A percentile compares a stretch with the other conserved stretches of the same genome.
phyloP scores from a whole-genome alignment of 2,888 invertebrate species.

The Drosophila nr. perissopoda region DNA sequence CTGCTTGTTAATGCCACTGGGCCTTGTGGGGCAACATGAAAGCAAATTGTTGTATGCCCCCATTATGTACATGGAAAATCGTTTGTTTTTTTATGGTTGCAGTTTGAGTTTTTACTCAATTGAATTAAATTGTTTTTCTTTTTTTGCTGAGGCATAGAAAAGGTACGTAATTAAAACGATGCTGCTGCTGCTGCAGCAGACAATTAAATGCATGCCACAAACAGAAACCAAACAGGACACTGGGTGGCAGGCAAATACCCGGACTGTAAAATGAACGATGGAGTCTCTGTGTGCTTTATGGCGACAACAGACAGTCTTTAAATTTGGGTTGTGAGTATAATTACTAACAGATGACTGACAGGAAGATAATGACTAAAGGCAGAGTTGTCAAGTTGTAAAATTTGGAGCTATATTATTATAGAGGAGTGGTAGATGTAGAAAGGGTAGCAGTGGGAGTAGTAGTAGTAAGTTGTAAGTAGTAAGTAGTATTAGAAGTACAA shows the following conservation, averaged over 20 bases:
- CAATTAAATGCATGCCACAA: constrained; percentile 75
- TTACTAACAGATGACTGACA: constrained; percentile 16
- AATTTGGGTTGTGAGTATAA: constrained; percentile 39
- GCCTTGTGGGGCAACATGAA: constrained; percentile 47
- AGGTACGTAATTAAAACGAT: constrained; percentile 77
- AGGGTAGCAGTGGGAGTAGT: too few species aligned
- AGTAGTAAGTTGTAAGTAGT: neutral
- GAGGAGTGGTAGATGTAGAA: neutral
- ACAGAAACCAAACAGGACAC: constrained; percentile 37
- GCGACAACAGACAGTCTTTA: constrained; percentile 55
- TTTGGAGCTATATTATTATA: constrained; percentile 12
- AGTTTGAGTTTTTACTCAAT: constrained; percentile 67
- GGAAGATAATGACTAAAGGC: constrained; percentile 28
- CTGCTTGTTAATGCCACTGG: constrained; percentile 36
- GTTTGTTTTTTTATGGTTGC: constrained; percentile 27
- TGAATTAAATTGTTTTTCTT: constrained; percentile 37
- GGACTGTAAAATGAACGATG: constrained; percentile 58
- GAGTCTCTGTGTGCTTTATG: constrained; percentile 58
- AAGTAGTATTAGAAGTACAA: neutral
- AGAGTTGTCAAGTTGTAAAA: constrained; percentile 64
- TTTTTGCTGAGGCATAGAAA: constrained; percentile 50
- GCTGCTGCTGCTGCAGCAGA: constrained; percentile 44
- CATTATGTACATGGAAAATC: constrained; percentile 55
- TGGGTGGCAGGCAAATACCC: constrained; percentile 11
- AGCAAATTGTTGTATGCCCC: constrained; percentile 63